Percentiles rank a stretch among this genome's conserved stretches.
phyloP scores from a whole-genome alignment of 1,140 invertebrate species.

The Elymnias hypermnestra region DNA sequence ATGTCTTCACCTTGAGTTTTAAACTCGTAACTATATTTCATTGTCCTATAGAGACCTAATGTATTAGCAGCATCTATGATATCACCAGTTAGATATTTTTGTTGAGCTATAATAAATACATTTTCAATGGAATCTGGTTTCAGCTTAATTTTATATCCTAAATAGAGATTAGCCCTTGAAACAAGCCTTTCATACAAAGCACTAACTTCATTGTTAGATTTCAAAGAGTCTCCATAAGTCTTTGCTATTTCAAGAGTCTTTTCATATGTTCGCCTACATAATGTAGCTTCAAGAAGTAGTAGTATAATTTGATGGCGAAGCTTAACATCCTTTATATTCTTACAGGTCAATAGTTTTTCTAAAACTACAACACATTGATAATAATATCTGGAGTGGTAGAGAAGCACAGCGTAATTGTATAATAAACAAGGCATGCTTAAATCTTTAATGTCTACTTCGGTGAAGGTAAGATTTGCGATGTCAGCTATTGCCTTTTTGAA shows the following conservation, averaged over 20 bases:
- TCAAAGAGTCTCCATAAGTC: conserved; percentile 41
- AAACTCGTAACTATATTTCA: conserved; percentile 59
- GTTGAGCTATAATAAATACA: conserved; percentile 73
- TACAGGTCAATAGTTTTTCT: conserved; percentile 72
- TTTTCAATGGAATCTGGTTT: conserved; percentile 70
- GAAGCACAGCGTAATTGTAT: conserved; percentile 90
- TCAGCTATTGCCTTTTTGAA: conserved; percentile 82
- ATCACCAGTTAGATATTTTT: conserved; percentile 77
- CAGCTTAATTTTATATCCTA: conserved; percentile 70
- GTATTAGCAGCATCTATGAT: conserved; percentile 75
- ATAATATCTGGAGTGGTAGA: conserved; percentile 89
- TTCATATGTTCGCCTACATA: conserved; percentile 60
- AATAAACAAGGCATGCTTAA: conserved; percentile 74
- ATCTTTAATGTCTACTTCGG: conserved; percentile 67
- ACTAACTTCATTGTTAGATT: conserved; percentile 49
- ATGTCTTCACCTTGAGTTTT: conserved; percentile 68
- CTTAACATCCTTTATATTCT: conserved; percentile 58
- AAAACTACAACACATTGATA: conserved; percentile 84
- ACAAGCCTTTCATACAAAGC: conserved; percentile 68
- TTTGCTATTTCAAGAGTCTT: conserved; percentile 60
- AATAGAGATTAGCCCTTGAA: conserved; percentile 69
- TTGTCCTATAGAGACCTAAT: conserved; percentile 70
- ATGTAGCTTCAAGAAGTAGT: conserved; percentile 65
- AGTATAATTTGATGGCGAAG: conserved; percentile 67
- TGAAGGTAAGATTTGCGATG: conserved; percentile 78